A percentile compares a stretch with the other conserved stretches of the same genome.
These are phyloP conservation scores for Limosa lapponica DNA, from an alignment of 2,797 vertebrate genomes.

Conservation along the genomic window DNA sequence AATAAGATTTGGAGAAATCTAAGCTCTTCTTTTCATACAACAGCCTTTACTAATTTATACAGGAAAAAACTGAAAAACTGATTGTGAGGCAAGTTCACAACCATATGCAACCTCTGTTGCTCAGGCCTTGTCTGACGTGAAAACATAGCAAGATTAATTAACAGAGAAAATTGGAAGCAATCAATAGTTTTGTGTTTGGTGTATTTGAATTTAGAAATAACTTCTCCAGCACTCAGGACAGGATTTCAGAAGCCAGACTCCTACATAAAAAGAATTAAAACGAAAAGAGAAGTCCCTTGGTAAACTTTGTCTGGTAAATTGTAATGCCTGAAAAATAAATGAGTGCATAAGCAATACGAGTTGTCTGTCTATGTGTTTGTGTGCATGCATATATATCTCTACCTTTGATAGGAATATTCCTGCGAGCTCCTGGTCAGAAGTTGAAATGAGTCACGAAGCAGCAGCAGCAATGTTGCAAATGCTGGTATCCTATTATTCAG, in stretches of 20 bases:
- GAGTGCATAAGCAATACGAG: neutral
- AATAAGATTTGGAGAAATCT: neutral
- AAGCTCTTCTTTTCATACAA: neutral
- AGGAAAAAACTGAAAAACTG: neutral
- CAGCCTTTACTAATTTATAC: neutral
- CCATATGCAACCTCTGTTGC: neutral
- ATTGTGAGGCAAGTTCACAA: neutral
- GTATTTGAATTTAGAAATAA: neutral
- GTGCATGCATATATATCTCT: rapidly evolving
- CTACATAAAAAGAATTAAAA: neutral
- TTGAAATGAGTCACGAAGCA: neutral
- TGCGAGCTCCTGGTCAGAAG: neutral
- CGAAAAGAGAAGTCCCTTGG: neutral
- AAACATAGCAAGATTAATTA: neutral
- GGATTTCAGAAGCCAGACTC: neutral
- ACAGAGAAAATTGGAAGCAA: neutral
- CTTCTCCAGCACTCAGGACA: neutral
- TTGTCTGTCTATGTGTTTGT: neutral
- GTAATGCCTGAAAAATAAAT: neutral
- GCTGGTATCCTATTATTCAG: neutral
- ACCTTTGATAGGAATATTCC: neutral
- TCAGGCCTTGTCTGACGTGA: neutral
- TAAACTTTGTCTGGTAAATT: neutral
- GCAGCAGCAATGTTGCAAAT: neutral
- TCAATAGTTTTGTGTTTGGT: neutral